phyloP scores from a whole-genome alignment of 2,797 vertebrate genomes.

The Malacoctenus gilli region DNA sequence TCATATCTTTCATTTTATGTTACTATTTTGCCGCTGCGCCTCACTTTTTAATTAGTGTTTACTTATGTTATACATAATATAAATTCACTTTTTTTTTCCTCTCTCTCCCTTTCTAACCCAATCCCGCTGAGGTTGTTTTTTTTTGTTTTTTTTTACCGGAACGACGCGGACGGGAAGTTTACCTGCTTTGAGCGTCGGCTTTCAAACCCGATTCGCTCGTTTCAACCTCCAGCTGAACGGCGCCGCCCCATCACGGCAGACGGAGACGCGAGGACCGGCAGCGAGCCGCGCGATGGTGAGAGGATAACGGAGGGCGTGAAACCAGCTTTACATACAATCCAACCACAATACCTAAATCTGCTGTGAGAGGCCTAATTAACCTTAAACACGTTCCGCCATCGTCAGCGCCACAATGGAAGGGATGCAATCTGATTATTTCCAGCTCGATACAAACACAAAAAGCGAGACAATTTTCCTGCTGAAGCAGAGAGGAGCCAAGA shows the following conservation, averaged over 20 bases:
- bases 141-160: no score
- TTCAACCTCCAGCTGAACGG: neutral
- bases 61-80: slow-evolving; percentile 15
- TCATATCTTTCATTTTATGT: slow-evolving; percentile 38
- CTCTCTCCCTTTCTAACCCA: neutral
- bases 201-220: neutral
- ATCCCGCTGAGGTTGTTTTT: no score
- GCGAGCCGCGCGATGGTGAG: neutral
- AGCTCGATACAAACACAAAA: no score
- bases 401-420: neutral
- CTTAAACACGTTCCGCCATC: neutral
- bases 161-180: no score
- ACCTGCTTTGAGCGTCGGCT: neutral
- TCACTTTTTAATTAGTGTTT: slow-evolving; percentile 30
- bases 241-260: no score
- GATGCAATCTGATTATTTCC: neutral
- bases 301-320: neutral
- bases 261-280: neutral
- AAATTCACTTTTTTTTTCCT: neutral
- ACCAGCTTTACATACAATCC: neutral
- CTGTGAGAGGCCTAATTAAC: neutral
- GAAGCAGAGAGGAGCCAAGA: neutral
- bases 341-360: neutral
- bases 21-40: slow-evolving; percentile 23
- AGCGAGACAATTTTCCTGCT: no score